Evolutionary conservation across 1,140 invertebrate genomes (phyloP), one percentile per base, ranked within the genome.

Genomic region (Philopotamus ludificatus): DNA sequence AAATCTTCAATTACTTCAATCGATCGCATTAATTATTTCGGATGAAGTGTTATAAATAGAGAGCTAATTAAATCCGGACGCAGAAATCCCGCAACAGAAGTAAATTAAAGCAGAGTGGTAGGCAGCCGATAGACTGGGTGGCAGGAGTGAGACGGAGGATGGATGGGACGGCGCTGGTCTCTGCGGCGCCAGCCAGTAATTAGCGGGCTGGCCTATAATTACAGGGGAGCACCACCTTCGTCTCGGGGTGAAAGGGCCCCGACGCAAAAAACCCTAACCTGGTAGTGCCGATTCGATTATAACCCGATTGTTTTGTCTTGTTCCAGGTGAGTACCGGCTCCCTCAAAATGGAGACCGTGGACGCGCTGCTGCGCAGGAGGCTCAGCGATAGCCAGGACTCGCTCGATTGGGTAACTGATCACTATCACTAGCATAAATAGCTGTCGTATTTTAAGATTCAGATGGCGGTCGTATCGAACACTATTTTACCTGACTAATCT

Each of bases 301-400:
- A 7, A 34, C 4, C 12, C 12, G 4, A 34, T 63, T 64, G 15
- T 18, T 55, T 45, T 55, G n/a, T 54, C 28, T 59, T 41, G 26
- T 64, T 70, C 3, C 50, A 70, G 68, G 68, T 70, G 68, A 70
- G 68, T 70, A 70, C 68, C 22, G 68, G 68, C 34, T 45, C 63
- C 47, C 47, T 70, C 64, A 70, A 70, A 66, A 66, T 66, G 68
- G 68, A 70, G 49, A 34, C 64, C 10, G 55, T 62, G 28, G 60
- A 66, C 55, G 68, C 66, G 21, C 16, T 41, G 49, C 47, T 59
- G 10, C 64, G 66, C 23, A 45, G 65, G 44, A 70, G 61, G 50
- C 23, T 64, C 49, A 39, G n/a, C 45, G 68, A 70, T 42, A 8
- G 59, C 15, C 55, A 66, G 57, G 62, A 66, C 26, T 60, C 55